phyloP scores from a whole-genome alignment of 2,797 vertebrate genomes.

The Austrolebias charrua region DNA sequence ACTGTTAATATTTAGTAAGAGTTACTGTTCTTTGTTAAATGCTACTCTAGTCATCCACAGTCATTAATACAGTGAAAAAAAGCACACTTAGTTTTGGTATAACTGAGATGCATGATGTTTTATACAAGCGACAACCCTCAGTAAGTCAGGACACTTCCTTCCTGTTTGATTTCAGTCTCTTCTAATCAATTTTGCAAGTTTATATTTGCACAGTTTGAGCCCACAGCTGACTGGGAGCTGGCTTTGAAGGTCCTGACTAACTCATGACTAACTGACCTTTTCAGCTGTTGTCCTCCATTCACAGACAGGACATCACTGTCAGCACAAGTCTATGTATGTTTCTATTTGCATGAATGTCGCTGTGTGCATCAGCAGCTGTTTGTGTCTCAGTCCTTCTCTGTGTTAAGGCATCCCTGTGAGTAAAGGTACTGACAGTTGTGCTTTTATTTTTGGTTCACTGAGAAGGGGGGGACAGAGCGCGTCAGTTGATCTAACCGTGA shows the following conservation, averaged over 20 bases:
- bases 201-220: conserved; percentile 2
- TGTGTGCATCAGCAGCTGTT: conserved; percentile 17
- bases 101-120: neutral
- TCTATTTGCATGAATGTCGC: conserved; percentile 10
- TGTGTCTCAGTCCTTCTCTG: conserved; percentile 25
- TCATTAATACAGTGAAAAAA: too few species aligned
- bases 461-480: conserved; percentile 5
- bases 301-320: neutral
- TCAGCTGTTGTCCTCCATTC: conserved; percentile 31
- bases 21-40: too few species aligned
- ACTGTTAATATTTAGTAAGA: too few species aligned
- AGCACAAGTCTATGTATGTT: neutral
- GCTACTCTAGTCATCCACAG: too few species aligned
- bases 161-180: conserved; percentile 6
- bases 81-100: neutral
- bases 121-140: neutral
- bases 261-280: conserved; percentile 26
- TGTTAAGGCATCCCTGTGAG: conserved; percentile 15
- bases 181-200: conserved; percentile 12
- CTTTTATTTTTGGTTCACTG: conserved; percentile 10
- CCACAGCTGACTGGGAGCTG: conserved; percentile 15
- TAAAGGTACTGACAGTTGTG: conserved; percentile 18
- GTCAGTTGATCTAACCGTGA: conserved; percentile 18
- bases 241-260: conserved; percentile 30
- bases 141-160: neutral